Evolutionary conservation across 2,113 vertebrate genomes (phyloP), one percentile per base, ranked within the genome.

Genomic region (Boleophthalmus pectinirostris): DNA sequence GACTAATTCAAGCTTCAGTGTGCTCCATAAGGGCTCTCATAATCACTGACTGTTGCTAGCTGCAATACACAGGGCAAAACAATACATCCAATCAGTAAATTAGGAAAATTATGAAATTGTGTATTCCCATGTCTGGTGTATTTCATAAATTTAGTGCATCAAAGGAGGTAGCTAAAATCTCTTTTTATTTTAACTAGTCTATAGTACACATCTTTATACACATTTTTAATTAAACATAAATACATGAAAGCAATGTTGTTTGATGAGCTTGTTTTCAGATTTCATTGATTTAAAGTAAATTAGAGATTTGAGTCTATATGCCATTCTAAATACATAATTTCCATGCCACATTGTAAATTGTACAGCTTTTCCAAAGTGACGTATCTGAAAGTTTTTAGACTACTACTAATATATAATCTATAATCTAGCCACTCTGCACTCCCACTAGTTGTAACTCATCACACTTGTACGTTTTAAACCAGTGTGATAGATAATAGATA

Each of bases 401-500:
- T 43, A 43, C 7, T 43, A 10, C 9, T 11, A 1, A 10, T 43
- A 43, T 1, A 1, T 43, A 38, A 38, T 38, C 5, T 38, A 38
- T 10, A 38, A 38, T 38, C 38, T 38, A 38, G 38, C 6, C 38
- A 38, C 3, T 38, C 38, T 5, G 6, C 5, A 38, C 9, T 1
- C 38, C 38, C 1, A 6, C 1, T 38, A n/a, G n/a, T n/a, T n/a
- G n/a, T n/a, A n/a, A n/a, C 38, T 58, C 33, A 20, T 23, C 3
- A 1, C 43, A 53, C 43, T 5, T 16, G 47, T 79, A n/a, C 7
- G 21, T 45, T 18, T 33, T 77, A 77, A 82, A 57, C 2, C 20
- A 54, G 51, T 72, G 38, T n/a, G 46, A 38, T 73, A 78, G 73
- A 23, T 57, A 35, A 38, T 73, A 78, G 73, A 23, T 57, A 35